These are phyloP conservation scores for Iphiclides podalirius DNA, from an alignment of 2,888 invertebrate genomes.

Conservation along the genomic window DNA sequence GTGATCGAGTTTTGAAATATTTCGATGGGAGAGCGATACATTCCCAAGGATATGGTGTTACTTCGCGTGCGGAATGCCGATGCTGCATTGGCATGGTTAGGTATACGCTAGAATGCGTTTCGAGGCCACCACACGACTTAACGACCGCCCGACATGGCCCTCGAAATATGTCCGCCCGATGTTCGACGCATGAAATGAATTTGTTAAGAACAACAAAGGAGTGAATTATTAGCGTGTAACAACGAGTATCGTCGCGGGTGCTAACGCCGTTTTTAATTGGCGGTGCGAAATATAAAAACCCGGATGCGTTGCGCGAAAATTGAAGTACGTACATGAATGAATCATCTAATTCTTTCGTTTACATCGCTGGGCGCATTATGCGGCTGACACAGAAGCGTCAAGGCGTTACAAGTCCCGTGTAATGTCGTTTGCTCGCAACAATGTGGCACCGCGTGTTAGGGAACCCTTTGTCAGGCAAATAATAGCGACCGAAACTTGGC, in stretches of 20 bases:
- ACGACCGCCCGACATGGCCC: neutral
- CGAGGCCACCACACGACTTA: conserved; percentile 15
- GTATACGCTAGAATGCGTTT: conserved; percentile 25
- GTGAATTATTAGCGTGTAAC: conserved; percentile 22
- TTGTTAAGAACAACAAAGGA: conserved; percentile 21
- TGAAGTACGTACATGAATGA: conserved; percentile 37
- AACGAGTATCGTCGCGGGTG: conserved; percentile 17
- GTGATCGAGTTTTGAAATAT: conserved; percentile 77
- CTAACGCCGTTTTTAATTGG: conserved; percentile 32
- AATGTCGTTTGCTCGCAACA: conserved; percentile 62
- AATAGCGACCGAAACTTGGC: conserved; percentile 58
- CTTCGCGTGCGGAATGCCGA: conserved; percentile 74
- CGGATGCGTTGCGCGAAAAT: conserved; percentile 36
- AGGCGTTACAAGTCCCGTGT: conserved; percentile 51
- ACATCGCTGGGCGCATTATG: conserved; percentile 62
- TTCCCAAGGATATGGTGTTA: conserved; percentile 80
- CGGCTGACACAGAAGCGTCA: conserved; percentile 54
- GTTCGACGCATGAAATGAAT: conserved; percentile 11
- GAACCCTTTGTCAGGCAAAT: conserved; percentile 55
- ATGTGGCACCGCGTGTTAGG: conserved; percentile 42
- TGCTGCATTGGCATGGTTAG: conserved; percentile 35
- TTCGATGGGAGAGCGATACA: conserved; percentile 68
- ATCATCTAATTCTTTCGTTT: conserved; percentile 49
- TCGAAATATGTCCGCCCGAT: conserved; percentile 17
- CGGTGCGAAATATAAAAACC: conserved; percentile 31